Evolutionary conservation across 2,888 invertebrate species (phyloP).

Genomic region (Melolontha melolontha): DNA sequence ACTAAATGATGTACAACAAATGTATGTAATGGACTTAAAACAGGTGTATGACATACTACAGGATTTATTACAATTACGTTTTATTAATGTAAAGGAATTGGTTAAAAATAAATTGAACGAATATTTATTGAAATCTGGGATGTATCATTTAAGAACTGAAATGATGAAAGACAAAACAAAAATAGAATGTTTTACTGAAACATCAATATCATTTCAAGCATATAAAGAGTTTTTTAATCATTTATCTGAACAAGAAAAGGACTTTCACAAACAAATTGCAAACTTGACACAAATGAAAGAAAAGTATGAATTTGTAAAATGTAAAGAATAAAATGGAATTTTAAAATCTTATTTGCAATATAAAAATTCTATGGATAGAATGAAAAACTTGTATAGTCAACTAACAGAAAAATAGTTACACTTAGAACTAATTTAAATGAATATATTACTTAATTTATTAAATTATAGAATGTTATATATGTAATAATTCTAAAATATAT

Average conservation of each 20-base stretch:
- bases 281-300: conserved; percentile 60
- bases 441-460: no score
- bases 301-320: conserved; percentile 62
- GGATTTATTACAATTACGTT: conserved; percentile 60
- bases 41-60: conserved; percentile 57
- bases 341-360: conserved; percentile 63
- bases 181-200: conserved; percentile 64
- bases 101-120: conserved; percentile 60
- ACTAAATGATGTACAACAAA: conserved; percentile 59
- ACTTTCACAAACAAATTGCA: conserved; percentile 60
- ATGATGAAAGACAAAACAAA: conserved; percentile 54
- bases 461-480: no score
- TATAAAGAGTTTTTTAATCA: conserved; percentile 61
- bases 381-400: conserved; percentile 57
- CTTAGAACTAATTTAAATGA: no score
- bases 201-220: conserved; percentile 62
- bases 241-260: conserved; percentile 61
- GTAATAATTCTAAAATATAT: background rate
- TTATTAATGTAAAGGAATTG: conserved; percentile 56
- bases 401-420: conserved; percentile 25
- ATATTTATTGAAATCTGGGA: conserved; percentile 59
- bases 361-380: conserved; percentile 62
- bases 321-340: conserved; percentile 65
- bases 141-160: conserved; percentile 60
- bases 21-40: conserved; percentile 59